Conservation (phyloP, 2,113 vertebrate genomes). For the Epinephelus cyanopodus region DNA sequence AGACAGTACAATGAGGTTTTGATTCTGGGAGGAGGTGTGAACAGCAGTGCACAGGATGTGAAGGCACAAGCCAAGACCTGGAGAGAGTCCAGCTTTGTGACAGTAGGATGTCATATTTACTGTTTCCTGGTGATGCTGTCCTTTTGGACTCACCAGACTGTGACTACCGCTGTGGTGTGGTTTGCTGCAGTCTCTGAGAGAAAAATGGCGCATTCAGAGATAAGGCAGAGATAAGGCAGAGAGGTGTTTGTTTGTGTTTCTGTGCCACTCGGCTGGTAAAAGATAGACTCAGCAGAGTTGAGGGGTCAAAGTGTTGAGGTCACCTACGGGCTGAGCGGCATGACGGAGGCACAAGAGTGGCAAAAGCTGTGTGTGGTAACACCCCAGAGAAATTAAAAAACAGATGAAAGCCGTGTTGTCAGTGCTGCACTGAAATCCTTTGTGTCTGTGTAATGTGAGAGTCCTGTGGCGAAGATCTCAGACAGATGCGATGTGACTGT, state of each 20-base stretch:
- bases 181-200: conserved; percentile 41
- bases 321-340: not conserved
- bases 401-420: conserved; percentile 53
- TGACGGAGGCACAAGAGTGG: not conserved
- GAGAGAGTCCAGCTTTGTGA: conserved; percentile 42
- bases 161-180: conserved; percentile 35
- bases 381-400: conserved; percentile 38
- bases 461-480: conserved; percentile 40
- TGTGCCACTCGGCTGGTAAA: conserved; percentile 21
- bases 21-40: conserved; percentile 9
- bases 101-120: conserved; percentile 32
- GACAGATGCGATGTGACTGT: conserved; percentile 36
- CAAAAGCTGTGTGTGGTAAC: conserved; percentile 30
- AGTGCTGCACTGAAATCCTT: conserved; percentile 27
- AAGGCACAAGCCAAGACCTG: conserved; percentile 32
- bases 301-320: not conserved
- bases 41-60: conserved; percentile 20
- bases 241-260: conserved; percentile 40
- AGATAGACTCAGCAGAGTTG: not conserved
- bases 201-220: not conserved
- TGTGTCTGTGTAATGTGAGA: conserved; percentile 64
- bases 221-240: too few species aligned
- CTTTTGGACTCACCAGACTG: conserved; percentile 22
- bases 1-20: conserved; percentile 37
- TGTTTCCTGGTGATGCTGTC: conserved; percentile 39